Conservation (phyloP, 1,140 invertebrate genomes). For the Procambarus clarkii region DNA sequence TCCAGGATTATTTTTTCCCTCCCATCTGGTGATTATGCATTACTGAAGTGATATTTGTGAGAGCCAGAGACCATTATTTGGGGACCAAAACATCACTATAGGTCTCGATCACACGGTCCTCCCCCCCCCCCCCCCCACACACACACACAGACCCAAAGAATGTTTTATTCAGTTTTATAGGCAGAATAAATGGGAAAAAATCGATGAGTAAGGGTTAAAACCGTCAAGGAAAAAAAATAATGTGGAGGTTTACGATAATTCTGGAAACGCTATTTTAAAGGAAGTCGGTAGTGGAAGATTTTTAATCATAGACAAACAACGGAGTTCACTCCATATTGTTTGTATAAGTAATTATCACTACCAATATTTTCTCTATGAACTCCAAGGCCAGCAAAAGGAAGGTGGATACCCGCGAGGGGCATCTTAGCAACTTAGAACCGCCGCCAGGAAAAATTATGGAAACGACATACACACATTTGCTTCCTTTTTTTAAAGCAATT, state of each 20-base stretch:
- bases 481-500: neutral
- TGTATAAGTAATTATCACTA: no score
- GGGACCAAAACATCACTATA: neutral
- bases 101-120: neutral
- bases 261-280: no score
- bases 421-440: neutral
- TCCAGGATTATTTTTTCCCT: neutral
- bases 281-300: no score
- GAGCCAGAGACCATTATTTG: neutral
- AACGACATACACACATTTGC: neutral
- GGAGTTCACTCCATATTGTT: no score
- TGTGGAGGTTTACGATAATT: neutral
- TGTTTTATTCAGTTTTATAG: neutral
- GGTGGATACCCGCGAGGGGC: no score
- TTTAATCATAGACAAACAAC: no score
- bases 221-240: neutral
- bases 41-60: neutral
- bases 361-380: no score
- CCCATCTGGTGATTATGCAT: neutral
- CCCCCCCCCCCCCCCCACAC: no score
- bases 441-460: neutral
- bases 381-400: no score
- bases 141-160: neutral
- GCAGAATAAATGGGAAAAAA: neutral
- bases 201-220: neutral